phyloP scores from a whole-genome alignment of 1,140 invertebrate species.

The Babylonia areolata region DNA sequence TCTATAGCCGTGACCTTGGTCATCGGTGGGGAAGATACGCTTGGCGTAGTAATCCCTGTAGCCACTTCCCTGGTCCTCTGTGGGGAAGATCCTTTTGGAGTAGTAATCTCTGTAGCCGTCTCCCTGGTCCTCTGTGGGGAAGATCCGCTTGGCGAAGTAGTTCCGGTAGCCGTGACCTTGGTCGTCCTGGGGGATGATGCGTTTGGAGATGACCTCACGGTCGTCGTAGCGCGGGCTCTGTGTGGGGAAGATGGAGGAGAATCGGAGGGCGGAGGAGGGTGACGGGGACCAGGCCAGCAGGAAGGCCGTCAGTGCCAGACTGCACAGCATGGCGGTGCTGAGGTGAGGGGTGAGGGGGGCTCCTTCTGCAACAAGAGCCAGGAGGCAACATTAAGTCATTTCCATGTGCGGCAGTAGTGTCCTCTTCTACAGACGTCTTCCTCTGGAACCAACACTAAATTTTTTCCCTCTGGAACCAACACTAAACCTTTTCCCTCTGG shows the following conservation, averaged over 20 bases:
- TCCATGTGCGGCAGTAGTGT: no score
- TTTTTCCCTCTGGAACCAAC: no score
- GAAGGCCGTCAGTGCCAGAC: neutral
- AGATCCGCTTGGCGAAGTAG: neutral
- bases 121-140: neutral
- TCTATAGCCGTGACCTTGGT: neutral
- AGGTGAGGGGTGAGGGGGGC: neutral
- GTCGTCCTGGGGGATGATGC: neutral
- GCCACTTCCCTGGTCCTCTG: neutral
- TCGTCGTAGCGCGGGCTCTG: neutral
- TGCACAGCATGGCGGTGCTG: neutral
- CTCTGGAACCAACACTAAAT: no score
- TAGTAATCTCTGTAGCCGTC: neutral
- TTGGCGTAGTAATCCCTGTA: neutral
- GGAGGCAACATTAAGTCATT: no score
- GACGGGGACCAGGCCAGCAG: neutral
- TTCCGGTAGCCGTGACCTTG: neutral
- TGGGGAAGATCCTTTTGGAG: neutral
- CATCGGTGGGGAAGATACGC: neutral
- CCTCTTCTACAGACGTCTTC: no score
- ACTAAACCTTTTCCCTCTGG: no score
- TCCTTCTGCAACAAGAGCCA: neutral
- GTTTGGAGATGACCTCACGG: neutral
- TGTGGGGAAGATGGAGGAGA: neutral
- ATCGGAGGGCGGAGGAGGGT: neutral